Conservation (phyloP, 2,797 vertebrate genomes). For the Xyrichtys novacula region DNA sequence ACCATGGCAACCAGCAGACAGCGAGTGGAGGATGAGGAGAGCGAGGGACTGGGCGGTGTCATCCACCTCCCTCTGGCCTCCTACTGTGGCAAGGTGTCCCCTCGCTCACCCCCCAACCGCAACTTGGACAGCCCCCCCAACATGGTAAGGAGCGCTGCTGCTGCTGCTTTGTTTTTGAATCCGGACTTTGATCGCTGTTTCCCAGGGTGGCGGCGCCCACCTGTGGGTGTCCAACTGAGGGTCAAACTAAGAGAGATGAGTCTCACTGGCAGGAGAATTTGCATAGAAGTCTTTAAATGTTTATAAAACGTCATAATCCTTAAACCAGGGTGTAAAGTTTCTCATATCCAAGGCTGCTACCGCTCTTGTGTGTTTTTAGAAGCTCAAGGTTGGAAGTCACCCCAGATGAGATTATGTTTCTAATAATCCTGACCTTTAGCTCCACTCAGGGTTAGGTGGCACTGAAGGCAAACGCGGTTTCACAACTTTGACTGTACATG, state of each 20-base stretch:
- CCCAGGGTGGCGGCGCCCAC: not conserved
- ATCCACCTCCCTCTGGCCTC: conserved; percentile 99
- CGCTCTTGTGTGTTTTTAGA: conserved; percentile 9
- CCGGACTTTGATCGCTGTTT: not conserved
- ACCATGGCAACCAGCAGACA: conserved; percentile 99
- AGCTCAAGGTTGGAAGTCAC: conserved; percentile 22
- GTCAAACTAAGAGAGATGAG: not conserved
- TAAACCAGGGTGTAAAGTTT: not conserved
- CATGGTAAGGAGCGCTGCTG: conserved; percentile 62
- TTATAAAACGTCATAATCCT: too few relatives aligned
- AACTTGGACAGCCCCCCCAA: conserved; percentile 94
- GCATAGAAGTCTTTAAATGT: too few relatives aligned
- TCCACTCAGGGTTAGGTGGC: not conserved
- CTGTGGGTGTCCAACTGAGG: not conserved
- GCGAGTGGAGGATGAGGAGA: conserved; percentile 98
- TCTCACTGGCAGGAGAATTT: not conserved
- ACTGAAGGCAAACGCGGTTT: not conserved
- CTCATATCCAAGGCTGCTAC: not conserved
- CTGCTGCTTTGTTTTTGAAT: not conserved
- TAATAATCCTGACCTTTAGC: conserved; percentile 29
- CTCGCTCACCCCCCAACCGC: conserved; percentile 88
- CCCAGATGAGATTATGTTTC: conserved; percentile 51
- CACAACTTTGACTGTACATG: too few relatives aligned
- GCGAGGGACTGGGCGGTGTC: conserved; percentile 92
- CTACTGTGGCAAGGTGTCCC: conserved; percentile 97